A percentile compares a stretch with the other conserved stretches of the same genome.
phyloP scores from a whole-genome alignment of 2,113 vertebrate species.

The Prinia subflava region DNA sequence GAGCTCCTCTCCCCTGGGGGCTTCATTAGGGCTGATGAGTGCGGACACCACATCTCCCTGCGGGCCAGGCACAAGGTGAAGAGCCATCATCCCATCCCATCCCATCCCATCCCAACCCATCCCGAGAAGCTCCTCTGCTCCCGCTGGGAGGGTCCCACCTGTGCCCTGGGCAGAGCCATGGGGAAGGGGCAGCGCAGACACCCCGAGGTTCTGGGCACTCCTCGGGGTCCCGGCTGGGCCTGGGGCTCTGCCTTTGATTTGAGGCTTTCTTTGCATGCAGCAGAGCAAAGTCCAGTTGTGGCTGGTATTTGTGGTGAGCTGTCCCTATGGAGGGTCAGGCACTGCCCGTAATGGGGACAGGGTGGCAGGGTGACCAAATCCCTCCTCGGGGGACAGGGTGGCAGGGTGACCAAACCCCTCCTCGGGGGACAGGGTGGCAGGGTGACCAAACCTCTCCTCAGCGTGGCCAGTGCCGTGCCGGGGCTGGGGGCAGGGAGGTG shows the following conservation, averaged over 20 bases:
- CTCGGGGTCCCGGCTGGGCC: neutral
- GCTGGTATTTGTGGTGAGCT: neutral
- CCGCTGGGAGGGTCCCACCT: neutral
- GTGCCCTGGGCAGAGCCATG: neutral
- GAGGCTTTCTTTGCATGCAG: neutral
- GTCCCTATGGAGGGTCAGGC: neutral
- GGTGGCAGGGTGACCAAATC: neutral
- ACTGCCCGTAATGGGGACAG: neutral
- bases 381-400: neutral
- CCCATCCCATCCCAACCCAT: too few species aligned
- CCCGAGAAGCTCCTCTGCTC: neutral
- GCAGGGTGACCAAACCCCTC: neutral
- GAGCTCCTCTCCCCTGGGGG: neutral
- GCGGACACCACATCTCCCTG: neutral
- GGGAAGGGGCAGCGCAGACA: neutral
- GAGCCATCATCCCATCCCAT: neutral
- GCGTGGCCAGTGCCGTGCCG: rapidly evolving
- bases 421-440: neutral
- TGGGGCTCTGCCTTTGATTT: neutral
- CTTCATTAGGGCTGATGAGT: neutral
- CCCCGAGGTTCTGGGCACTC: neutral
- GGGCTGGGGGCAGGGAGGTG: neutral
- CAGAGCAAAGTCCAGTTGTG: neutral
- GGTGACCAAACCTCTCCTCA: neutral
- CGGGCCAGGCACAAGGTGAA: neutral